Evolutionary conservation across 1,140 invertebrate species (phyloP), one percentile per base, ranked within the genome.

Genomic region (Scaptodrosophila lebanonensis): DNA sequence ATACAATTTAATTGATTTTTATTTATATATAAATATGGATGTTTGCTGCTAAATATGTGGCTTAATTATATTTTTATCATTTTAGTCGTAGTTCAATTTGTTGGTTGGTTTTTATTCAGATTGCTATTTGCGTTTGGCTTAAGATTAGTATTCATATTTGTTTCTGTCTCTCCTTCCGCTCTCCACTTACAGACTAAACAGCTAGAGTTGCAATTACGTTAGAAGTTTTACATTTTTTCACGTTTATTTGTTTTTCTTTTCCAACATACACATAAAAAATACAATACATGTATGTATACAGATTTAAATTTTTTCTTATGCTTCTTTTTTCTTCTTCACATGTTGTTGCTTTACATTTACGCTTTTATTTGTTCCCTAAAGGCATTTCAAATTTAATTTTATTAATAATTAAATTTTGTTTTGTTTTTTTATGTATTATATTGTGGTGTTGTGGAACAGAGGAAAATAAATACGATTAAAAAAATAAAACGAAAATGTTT

Each of bases 341-440:
- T n/a, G n/a, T n/a, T n/a, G n/a, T 22, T 25, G 29, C 36, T 40
- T 48, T 43, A 6, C 11, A 15, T 39, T 61, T 29, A 51, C 62
- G 32, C 30, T 62, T 60, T 60, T 39, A 54, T 79, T 79, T 79
- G 73, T 66, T 79, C 73, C 73, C 73, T 77, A 77, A 77, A 79
- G 73, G 75, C 73, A 77, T 68, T 71, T 76, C 48, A 15, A 44
- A 50, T 62, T 57, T 48, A 43, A 12, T 25, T 44, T 29, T 45
- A 11, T 6, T 11, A 8, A 30, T 33, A 33, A 11, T 30, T 30
- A 27, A 1, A 11, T 44, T 32, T 12, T 30, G 39, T 45, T 32
- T 30, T 11, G 1, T 16, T 32, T 30, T 17, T 33, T 11, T 35
- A 15, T 50, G 18, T 47, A 25, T 33, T n/a, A n/a, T n/a, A n/a